Evolutionary conservation across 2,797 vertebrate species (phyloP), one percentile per base, ranked within the genome.

Genomic region (Poeciliopsis turneri): DNA sequence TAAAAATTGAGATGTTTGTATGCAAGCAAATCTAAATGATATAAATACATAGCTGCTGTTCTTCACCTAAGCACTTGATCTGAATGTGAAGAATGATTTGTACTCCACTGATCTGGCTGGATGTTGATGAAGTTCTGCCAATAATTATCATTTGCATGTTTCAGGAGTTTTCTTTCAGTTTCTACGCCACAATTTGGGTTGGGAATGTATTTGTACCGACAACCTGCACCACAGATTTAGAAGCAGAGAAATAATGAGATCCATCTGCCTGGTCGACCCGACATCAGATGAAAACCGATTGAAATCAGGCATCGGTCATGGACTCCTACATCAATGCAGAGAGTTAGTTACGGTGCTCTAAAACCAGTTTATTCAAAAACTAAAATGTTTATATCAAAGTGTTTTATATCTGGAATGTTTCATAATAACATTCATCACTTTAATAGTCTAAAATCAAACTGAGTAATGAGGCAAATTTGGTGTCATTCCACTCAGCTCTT

Each of bases 401-500:
- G 36, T 57, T 43, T 59, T 25, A 59, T 16, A 75, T 61, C 39
- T 45, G 53, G 39, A 41, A 53, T 73, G 72, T 15, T n/a, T 53
- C 72, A 53, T n/a, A 11, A 55, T 51, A 73, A 39, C 72, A 53
- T 4, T 8, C 39, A 43, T 61, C 41, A 61, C 10, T 64, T 64
- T 57, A 68, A 69, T 72, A 73, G 36, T 36, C 30, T 33, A 13
- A 55, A 78, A 61, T 16, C 0, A 2, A 66, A 11, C 20, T 41
- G 41, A 3, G 59, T 10, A 5, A 2, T 11, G 5, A 41, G 75
- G 41, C 75, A 77, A 47, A 87, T 78, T 51, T 64, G 64, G 75
- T 66, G 74, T n/a, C 47, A 16, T 78, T 84, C 69, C 77, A 71
- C 81, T 78, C 72, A 13, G 73, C 39, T 61, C 73, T 47, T 72